Evolutionary conservation across 2,797 vertebrate genomes (phyloP).

Genomic region (Oophaga sylvatica): DNA sequence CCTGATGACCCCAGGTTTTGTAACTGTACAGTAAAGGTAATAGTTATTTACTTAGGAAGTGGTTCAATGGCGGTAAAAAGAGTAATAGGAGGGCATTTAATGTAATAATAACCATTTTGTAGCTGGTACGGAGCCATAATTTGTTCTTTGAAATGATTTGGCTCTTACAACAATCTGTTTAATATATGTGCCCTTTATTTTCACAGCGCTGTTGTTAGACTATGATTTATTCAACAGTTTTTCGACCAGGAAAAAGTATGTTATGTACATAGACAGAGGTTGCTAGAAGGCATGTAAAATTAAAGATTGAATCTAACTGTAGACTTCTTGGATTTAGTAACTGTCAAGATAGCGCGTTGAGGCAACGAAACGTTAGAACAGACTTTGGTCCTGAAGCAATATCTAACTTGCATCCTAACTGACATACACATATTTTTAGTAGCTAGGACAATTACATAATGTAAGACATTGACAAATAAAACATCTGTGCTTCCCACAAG

Average conservation of each 20-base stretch:
- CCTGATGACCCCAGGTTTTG: not conserved
- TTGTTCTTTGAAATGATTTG: not conserved
- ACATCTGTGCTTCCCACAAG: not conserved
- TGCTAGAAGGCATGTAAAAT: conserved; percentile 29
- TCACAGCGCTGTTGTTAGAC: conserved; percentile 1
- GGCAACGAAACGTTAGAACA: conserved; percentile 6
- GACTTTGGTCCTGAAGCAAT: not conserved
- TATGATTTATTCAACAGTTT: conserved; percentile 4
- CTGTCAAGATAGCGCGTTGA: conserved; percentile 23
- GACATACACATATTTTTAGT: not conserved
- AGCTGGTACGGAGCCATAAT: not conserved
- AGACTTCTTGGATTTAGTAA: conserved; percentile 12
- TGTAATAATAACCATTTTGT: not conserved
- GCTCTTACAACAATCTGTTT: not conserved
- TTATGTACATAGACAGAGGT: conserved; percentile 5
- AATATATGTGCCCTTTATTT: not conserved
- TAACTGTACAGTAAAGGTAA: not conserved
- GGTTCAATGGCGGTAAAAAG: not conserved
- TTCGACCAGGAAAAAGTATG: not conserved
- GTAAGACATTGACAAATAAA: not conserved
- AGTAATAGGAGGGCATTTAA: not conserved
- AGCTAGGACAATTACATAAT: no score
- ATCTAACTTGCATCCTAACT: not conserved
- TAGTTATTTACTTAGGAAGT: not conserved
- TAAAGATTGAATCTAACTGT: conserved; percentile 25